These are phyloP conservation scores for Agrochola litura DNA, from an alignment of 2,888 invertebrate genomes.

Conservation along the genomic window DNA sequence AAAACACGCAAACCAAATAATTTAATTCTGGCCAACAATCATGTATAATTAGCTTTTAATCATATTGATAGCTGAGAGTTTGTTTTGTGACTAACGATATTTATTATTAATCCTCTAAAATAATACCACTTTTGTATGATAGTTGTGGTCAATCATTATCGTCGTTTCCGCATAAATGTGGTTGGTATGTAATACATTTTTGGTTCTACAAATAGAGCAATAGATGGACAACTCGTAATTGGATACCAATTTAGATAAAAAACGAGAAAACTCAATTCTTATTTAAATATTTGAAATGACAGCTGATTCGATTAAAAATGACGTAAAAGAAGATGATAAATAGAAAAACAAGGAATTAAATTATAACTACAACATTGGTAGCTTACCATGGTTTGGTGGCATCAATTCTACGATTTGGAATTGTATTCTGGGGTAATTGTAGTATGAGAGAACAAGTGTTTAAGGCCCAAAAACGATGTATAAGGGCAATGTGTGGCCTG, in stretches of 20 bases:
- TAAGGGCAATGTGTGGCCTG: no score
- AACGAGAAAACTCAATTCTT: neutral
- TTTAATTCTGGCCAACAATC: slow-evolving; percentile 9
- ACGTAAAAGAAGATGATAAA: neutral
- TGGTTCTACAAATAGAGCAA: neutral
- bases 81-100: slow-evolving; percentile 18
- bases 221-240: neutral
- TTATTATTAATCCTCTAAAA: slow-evolving; percentile 2
- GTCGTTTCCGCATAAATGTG: neutral
- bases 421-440: no score
- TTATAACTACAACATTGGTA: no score
- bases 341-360: neutral
- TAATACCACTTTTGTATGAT: slow-evolving; percentile 1
- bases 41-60: slow-evolving; percentile 29
- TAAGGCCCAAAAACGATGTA: no score
- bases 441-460: no score
- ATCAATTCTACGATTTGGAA: no score
- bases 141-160: slow-evolving; percentile 15
- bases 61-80: slow-evolving; percentile 24
- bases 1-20: slow-evolving; percentile 21
- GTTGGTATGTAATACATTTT: neutral
- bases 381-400: no score
- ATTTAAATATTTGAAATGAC: neutral
- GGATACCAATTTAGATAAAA: neutral
- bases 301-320: neutral